Percentiles rank a stretch among this genome's conserved stretches.
These are phyloP conservation scores for Romanomermis culicivorax DNA, from an alignment of 2,888 invertebrate genomes.

Conservation along the genomic window DNA sequence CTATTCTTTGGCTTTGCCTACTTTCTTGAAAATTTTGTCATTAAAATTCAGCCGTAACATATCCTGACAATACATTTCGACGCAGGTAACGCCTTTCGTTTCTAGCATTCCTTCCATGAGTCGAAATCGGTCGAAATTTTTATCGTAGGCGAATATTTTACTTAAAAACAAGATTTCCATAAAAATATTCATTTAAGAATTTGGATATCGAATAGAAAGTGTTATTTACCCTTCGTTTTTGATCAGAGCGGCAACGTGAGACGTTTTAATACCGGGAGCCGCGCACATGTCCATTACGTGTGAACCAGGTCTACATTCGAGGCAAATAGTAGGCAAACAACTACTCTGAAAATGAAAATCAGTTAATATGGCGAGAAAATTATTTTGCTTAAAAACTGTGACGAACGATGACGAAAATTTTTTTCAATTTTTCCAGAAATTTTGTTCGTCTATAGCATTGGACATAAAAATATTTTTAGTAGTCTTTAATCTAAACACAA, in stretches of 20 bases:
- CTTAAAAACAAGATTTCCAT: constrained; percentile 22
- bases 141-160: constrained; percentile 57
- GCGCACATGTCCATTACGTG: constrained; percentile 78
- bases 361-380: background rate
- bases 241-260: constrained; percentile 62
- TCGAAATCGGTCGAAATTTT: constrained; percentile 43
- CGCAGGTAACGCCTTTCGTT: constrained; percentile 45
- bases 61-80: constrained; percentile 46
- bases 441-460: too few species aligned
- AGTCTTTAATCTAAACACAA: too few species aligned
- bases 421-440: too few species aligned
- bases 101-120: constrained; percentile 44
- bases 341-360: constrained; percentile 50
- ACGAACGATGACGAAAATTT: too few species aligned
- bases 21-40: constrained; percentile 28
- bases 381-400: too few species aligned
- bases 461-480: too few species aligned
- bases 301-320: constrained; percentile 51
- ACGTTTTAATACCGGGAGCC: constrained; percentile 90
- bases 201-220: background rate
- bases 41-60: constrained; percentile 44
- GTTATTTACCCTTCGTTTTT: constrained; percentile 44
- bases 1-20: too few species aligned
- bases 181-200: too few species aligned
- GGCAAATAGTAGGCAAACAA: constrained; percentile 56